These are phyloP conservation scores for Drosophila tsacasi DNA, from an alignment of 1,140 invertebrate genomes.

Conservation along the genomic window DNA sequence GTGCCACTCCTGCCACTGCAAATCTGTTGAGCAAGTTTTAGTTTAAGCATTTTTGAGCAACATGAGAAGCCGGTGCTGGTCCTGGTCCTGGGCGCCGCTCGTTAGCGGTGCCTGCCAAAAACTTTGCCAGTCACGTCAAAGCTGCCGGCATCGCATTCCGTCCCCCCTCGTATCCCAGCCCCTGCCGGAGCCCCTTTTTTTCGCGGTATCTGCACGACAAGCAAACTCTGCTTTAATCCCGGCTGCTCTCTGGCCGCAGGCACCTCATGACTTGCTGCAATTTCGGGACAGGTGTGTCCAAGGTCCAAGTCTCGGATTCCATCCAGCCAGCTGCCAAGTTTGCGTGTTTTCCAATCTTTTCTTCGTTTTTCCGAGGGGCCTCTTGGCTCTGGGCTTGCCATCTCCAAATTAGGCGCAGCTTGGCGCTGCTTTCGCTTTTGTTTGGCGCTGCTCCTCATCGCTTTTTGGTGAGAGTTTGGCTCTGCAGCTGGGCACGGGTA, in stretches of 20 bases:
- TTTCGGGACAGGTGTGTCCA: slow-evolving; percentile 74
- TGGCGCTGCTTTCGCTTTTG: slow-evolving; percentile 33
- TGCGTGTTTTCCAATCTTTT: slow-evolving; percentile 77
- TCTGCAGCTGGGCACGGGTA: slow-evolving; percentile 19
- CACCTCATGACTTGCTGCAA: slow-evolving; percentile 74
- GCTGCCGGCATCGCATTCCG: slow-evolving; percentile 61
- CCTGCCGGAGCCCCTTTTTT: slow-evolving; percentile 19
- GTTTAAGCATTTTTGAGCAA: slow-evolving; percentile 79
- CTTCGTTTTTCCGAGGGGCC: slow-evolving; percentile 31
- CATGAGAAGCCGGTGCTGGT: slow-evolving; percentile 55
- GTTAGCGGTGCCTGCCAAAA: slow-evolving; percentile 80
- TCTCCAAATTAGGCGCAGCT: slow-evolving; percentile 64
- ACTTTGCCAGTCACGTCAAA: slow-evolving; percentile 83
- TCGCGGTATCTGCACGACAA: slow-evolving; percentile 32
- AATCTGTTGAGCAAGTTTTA: slow-evolving; percentile 81
- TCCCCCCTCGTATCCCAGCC: not conserved
- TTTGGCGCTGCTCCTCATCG: slow-evolving; percentile 12
- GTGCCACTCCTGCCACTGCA: slow-evolving; percentile 44
- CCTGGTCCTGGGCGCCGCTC: slow-evolving; percentile 47
- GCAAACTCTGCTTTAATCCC: slow-evolving; percentile 73
- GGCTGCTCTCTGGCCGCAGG: slow-evolving; percentile 42
- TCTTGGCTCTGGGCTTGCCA: slow-evolving; percentile 28
- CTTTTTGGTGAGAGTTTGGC: slow-evolving; percentile 21
- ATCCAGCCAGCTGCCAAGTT: slow-evolving; percentile 75
- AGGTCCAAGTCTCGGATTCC: slow-evolving; percentile 66